Evolutionary conservation across 2,888 invertebrate species (phyloP), one percentile per base, ranked within the genome.

Genomic region (Acleris laterana): DNA sequence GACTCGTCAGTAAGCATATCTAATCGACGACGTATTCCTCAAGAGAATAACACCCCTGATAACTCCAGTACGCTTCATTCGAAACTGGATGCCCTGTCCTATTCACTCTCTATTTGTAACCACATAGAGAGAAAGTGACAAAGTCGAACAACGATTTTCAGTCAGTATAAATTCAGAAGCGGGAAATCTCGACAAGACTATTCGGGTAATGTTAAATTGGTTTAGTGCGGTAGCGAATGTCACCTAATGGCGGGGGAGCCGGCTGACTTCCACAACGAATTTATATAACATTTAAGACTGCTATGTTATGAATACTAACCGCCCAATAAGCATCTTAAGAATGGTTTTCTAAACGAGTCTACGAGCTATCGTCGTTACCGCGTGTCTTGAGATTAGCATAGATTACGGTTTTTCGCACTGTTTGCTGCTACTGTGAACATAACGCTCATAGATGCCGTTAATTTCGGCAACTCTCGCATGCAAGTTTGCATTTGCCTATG

Each of bases 231-330:
- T 61, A 64, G 38, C 53, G 50, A 62, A 68, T 65, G 49, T 50
- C 52, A 60, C 44, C 49, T 65, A 65, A 68, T 59, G 62, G 52
- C 62, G 46, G 57, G 56, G 58, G 60, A 62, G 22, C 42, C 57
- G 63, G 57, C 53, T 60, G 69, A 44, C 68, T 69, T 68, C 62
- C 61, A 32, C 50, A 61, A 62, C 53, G 19, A 62, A 64, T 69
- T 64, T 64, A 68, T 68, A 69, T 70, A 70, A 49, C 60, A 53
- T 58, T 62, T 63, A 59, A 59, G 58, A 42, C 59, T 49, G 55
- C 42, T 64, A 60, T 63, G 61, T 61, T 58, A 65, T 65, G 69
- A 69, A 69, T 68, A 70, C 67, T 63, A 69, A 64, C 62, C 67
- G 51, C 58, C 13, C 59, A 53, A 66, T 57, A 55, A 55, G 28